Evolutionary conservation across 2,113 vertebrate genomes (phyloP).

Genomic region (Amblyopsis rosae): DNA sequence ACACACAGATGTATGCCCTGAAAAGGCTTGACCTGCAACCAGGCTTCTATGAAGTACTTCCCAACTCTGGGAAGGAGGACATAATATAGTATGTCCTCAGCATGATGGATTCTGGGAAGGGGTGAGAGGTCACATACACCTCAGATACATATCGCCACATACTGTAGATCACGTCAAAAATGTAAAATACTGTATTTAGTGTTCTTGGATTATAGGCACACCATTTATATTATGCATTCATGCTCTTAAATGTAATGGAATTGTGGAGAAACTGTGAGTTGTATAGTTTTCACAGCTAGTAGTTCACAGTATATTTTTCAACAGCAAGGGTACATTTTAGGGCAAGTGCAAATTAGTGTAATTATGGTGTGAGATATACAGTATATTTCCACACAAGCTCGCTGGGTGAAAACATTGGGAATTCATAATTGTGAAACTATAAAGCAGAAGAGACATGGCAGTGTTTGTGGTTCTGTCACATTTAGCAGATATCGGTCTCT

Average conservation of each 20-base stretch:
- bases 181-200: too few relatives aligned
- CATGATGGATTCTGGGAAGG: constrained; percentile 19
- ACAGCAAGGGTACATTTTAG: too few relatives aligned
- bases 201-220: neutral
- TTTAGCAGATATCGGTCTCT: neutral
- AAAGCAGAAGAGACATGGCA: constrained; percentile 10
- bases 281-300: too few relatives aligned
- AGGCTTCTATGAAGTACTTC: constrained; percentile 35
- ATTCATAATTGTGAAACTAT: constrained; percentile 8
- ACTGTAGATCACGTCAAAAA: too few relatives aligned
- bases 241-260: too few relatives aligned
- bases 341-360: too few relatives aligned
- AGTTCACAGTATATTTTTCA: too few relatives aligned
- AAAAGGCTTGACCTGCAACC: constrained; percentile 5
- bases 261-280: too few relatives aligned
- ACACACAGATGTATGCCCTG: constrained; percentile 25
- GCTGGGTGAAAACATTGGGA: constrained; percentile 2
- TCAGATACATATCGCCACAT: neutral
- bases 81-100: constrained; percentile 9
- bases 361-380: neutral
- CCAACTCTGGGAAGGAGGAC: constrained; percentile 1
- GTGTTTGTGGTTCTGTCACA: neutral
- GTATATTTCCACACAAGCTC: neutral
- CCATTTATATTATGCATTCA: too few relatives aligned
- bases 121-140: constrained; percentile 48